Conservation (phyloP, 2,888 invertebrate species). For the Athalia cordata region DNA sequence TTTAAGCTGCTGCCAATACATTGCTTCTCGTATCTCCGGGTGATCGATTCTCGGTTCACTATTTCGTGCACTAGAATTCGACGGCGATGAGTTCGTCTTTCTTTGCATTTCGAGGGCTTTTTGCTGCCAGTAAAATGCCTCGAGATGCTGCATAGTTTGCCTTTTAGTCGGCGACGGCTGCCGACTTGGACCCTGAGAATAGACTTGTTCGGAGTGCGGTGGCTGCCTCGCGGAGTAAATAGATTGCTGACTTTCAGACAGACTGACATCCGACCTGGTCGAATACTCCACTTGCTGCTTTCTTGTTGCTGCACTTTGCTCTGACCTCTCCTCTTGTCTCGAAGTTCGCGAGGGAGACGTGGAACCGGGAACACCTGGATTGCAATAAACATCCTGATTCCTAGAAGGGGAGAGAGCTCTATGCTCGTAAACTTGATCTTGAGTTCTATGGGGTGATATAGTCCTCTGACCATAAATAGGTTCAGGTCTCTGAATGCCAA, state of each 20-base stretch:
- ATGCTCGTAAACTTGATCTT: slow-evolving; percentile 28
- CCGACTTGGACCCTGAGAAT: slow-evolving; percentile 43
- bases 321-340: slow-evolving; percentile 3
- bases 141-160: slow-evolving; percentile 66
- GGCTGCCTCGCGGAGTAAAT: slow-evolving; percentile 46
- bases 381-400: slow-evolving; percentile 45
- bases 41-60: slow-evolving; percentile 52
- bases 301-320: slow-evolving; percentile 23
- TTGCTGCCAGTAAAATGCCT: slow-evolving; percentile 70
- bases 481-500: slow-evolving; percentile 59
- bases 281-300: slow-evolving; percentile 53
- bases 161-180: slow-evolving; percentile 65
- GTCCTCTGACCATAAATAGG: slow-evolving; percentile 57
- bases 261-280: not conserved
- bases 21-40: slow-evolving; percentile 75
- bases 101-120: slow-evolving; percentile 66
- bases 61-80: slow-evolving; percentile 6
- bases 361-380: not conserved
- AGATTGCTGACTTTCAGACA: slow-evolving; percentile 46
- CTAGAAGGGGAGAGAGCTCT: not conserved
- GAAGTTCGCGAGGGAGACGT: slow-evolving; percentile 2
- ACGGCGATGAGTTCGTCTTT: slow-evolving; percentile 48
- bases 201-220: slow-evolving; percentile 1
- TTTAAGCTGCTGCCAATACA: slow-evolving; percentile 82
- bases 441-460: slow-evolving; percentile 28